Conservation (phyloP, 2,797 vertebrate species). For the Notolabrus celidotus region DNA sequence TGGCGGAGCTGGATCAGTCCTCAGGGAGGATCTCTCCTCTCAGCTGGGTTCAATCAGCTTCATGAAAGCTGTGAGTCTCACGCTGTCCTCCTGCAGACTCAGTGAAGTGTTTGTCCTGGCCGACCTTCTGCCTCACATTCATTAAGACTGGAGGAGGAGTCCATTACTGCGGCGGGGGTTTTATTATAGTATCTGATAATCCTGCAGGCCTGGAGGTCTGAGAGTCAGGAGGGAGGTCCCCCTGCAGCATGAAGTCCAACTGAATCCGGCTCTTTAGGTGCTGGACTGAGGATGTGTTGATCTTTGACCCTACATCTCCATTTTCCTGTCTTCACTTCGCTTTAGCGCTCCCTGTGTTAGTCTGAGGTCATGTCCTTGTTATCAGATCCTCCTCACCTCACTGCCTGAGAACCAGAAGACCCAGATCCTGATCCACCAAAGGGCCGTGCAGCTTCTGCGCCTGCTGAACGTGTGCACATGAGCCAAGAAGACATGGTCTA, state of each 20-base stretch:
- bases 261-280: not conserved
- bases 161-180: not conserved
- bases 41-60: constrained; percentile 18
- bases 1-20: constrained; percentile 19
- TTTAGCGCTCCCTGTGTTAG: too few species aligned
- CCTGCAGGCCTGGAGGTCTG: not conserved
- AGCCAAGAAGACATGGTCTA: too few species aligned
- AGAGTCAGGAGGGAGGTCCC: not conserved
- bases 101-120: not conserved
- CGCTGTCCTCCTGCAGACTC: not conserved
- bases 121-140: not conserved
- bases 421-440: too few species aligned
- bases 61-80: not conserved
- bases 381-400: too few species aligned
- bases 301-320: too few species aligned
- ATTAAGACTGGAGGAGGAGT: not conserved
- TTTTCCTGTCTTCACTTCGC: too few species aligned
- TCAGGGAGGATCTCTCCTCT: not conserved
- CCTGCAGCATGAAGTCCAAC: not conserved
- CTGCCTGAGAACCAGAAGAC: too few species aligned
- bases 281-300: too few species aligned
- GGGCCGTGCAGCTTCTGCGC: too few species aligned
- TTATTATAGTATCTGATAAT: not conserved
- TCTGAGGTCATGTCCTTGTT: too few species aligned
- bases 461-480: too few species aligned